A percentile compares a stretch with the other conserved stretches of the same genome.
phyloP scores from a whole-genome alignment of 2,888 invertebrate genomes.

The Euclidia mi region DNA sequence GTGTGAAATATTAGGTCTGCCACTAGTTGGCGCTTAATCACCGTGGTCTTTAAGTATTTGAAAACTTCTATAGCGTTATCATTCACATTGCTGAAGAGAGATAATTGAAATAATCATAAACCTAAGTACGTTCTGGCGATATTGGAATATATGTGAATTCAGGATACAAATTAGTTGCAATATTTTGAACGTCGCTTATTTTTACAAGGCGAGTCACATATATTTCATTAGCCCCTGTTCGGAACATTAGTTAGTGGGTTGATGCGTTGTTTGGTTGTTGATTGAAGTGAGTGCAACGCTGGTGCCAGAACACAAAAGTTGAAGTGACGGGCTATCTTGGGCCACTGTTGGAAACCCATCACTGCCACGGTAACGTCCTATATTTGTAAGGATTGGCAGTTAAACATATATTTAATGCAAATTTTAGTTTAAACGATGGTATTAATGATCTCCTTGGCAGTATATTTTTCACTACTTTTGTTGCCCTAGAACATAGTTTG shows the following conservation, averaged over 20 bases:
- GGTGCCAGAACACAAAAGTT: constrained; percentile 25
- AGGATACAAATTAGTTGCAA: background rate
- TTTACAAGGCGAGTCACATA: background rate
- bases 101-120: constrained; percentile 24
- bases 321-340: constrained; percentile 49
- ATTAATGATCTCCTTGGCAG: constrained; percentile 48
- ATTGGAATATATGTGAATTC: constrained; percentile 16
- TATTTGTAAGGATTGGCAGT: constrained; percentile 48
- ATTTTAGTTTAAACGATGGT: constrained; percentile 27
- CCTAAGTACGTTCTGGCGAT: constrained; percentile 8
- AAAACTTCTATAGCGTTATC: too few relatives aligned
- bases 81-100: too few relatives aligned
- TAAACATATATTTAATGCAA: constrained; percentile 25
- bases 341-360: constrained; percentile 32
- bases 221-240: constrained; percentile 22
- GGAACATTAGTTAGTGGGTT: too few relatives aligned
- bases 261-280: background rate
- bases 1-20: too few relatives aligned
- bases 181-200: background rate
- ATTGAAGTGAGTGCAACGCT: constrained; percentile 5
- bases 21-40: too few relatives aligned
- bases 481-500: constrained; percentile 22
- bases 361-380: constrained; percentile 53
- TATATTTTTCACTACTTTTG: constrained; percentile 29
- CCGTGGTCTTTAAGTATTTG: too few relatives aligned